Percentiles rank a stretch among this genome's conserved stretches.
Conservation (phyloP, 2,113 vertebrate genomes). For the Elephas maximus region DNA sequence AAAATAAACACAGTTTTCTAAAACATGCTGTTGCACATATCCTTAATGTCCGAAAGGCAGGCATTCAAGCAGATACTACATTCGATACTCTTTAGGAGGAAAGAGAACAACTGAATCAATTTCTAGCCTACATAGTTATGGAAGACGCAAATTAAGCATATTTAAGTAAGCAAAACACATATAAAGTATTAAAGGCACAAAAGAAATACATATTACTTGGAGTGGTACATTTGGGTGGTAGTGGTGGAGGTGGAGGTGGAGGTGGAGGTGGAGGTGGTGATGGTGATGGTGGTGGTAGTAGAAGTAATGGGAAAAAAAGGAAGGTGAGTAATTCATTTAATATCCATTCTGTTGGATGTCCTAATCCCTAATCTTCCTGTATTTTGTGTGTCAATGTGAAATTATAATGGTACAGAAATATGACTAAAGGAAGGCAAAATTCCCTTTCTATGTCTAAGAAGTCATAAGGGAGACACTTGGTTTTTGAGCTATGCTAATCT, state of each 20-base stretch:
- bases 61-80: conserved; percentile 72
- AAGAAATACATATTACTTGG: conserved; percentile 59
- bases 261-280: background rate
- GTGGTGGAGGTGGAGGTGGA: conserved; percentile 54
- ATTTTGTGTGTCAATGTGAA: conserved; percentile 75
- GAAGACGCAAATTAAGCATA: conserved; percentile 83
- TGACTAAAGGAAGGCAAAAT: conserved; percentile 40
- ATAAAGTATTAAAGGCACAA: conserved; percentile 71
- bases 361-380: conserved; percentile 62
- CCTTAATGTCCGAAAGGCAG: conserved; percentile 75
- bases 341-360: conserved; percentile 42
- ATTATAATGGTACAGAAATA: conserved; percentile 66
- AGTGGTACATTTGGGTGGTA: conserved; percentile 69
- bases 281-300: background rate
- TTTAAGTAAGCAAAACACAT: conserved; percentile 76
- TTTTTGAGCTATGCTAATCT: conserved; percentile 64
- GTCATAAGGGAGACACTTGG: conserved; percentile 40
- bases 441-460: conserved; percentile 51
- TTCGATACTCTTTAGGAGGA: conserved; percentile 73
- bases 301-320: conserved; percentile 60
- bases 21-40: conserved; percentile 58
- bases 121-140: conserved; percentile 84
- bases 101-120: conserved; percentile 62
- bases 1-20: conserved; percentile 60
- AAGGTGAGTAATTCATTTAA: conserved; percentile 50